phyloP scores from a whole-genome alignment of 2,797 vertebrate species.

The Amblyraja radiata region DNA sequence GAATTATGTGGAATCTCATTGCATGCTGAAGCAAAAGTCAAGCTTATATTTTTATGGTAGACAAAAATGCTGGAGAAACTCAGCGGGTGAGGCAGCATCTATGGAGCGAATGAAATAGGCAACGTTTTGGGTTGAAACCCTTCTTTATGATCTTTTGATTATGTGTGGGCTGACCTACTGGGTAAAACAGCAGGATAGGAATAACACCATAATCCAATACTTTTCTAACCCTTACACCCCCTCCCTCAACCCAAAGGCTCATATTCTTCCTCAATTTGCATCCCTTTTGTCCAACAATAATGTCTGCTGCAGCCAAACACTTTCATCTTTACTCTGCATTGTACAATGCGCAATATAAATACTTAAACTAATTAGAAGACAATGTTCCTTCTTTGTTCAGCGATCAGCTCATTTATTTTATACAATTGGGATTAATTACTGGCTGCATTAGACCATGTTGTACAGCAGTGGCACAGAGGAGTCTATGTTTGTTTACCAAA shows the following conservation, averaged over 20 bases:
- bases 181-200: not conserved
- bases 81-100: too few relatives aligned
- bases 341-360: not conserved
- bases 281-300: not conserved
- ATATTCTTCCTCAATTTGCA: not conserved
- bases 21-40: too few relatives aligned
- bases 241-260: too few relatives aligned
- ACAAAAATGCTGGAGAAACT: too few relatives aligned
- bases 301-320: too few relatives aligned
- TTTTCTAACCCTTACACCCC: too few relatives aligned
- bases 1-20: too few relatives aligned
- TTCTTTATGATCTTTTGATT: too few relatives aligned
- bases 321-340: not conserved
- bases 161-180: not conserved
- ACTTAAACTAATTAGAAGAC: slow-evolving; percentile 20
- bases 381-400: slow-evolving; percentile 26
- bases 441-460: not conserved
- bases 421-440: slow-evolving; percentile 23
- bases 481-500: not conserved
- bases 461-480: not conserved
- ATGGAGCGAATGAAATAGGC: too few relatives aligned
- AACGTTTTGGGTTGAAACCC: too few relatives aligned
- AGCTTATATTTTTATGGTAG: too few relatives aligned
- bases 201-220: too few relatives aligned
- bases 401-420: slow-evolving; percentile 24